Evolutionary conservation across 2,113 vertebrate genomes (phyloP), one percentile per base, ranked within the genome.

Genomic region (Brachionichthys hirsutus): DNA sequence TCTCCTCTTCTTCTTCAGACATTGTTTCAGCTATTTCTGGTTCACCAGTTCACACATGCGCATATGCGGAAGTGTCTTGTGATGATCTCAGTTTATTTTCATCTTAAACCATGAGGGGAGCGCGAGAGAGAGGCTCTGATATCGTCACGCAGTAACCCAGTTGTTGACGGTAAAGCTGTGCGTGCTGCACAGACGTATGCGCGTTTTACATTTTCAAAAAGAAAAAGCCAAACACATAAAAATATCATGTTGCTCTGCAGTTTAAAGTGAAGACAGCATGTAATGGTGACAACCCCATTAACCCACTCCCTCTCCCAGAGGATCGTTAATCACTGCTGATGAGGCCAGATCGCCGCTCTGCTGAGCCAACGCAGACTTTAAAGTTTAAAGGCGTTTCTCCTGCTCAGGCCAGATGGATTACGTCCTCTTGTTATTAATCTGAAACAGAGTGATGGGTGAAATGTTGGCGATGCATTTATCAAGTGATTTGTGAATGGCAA

Each of bases 351-450:
- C 51, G 42, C 44, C 0, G 12, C 30, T 30, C 10, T 12, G 3
- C 57, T 22, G 34, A 73, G 81, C 74, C 78, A 70, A 63, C 40
- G 20, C 4, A 19, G 53, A 62, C 38, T 74, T 74, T 83, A 56
- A 55, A 67, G 41, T 73, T 62, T 48, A 45, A 77, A 67, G 71
- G 69, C 70, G 83, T 80, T 84, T 83, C 54, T 81, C 20, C 47
- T 43, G 55, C 40, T 43, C 72, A 17, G 47, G 34, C 78, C 71
- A 60, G 53, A 14, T 57, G 38, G 40, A 68, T 69, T 55, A 62
- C 56, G 55, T 65, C 30, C 9, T 49, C 41, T 48, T 13, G 38
- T 18, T 53, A 35, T 48, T 5, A 14, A 16, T 69, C 55, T 53
- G 61, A 54, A 70, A 53, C 22, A 76, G 62, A 40, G 57, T 47